Conservation (phyloP, 2,888 invertebrate species). For the Acanthosepion esculentum region DNA sequence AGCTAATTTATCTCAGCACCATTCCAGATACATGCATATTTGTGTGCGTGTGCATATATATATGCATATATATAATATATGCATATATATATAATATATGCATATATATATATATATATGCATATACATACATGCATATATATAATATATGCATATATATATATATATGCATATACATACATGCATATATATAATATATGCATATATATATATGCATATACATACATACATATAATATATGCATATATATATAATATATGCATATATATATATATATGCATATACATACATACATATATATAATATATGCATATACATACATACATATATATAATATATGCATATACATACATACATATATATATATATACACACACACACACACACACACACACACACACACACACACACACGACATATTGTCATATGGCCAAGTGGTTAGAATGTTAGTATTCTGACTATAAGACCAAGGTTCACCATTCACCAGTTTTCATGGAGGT, state of each 20-base stretch:
- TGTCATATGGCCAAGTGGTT: too few relatives aligned
- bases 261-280: not conserved
- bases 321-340: too few relatives aligned
- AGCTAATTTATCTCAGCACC: not conserved
- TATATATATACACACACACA: too few relatives aligned
- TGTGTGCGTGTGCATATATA: not conserved
- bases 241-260: not conserved
- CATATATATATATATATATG: too few relatives aligned
- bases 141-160: not conserved
- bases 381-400: too few relatives aligned
- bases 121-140: not conserved
- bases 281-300: not conserved
- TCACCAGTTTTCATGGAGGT: too few relatives aligned
- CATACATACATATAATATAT: too few relatives aligned
- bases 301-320: too few relatives aligned
- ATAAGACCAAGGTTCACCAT: too few relatives aligned
- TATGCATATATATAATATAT: not conserved
- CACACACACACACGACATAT: too few relatives aligned
- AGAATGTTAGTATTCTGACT: too few relatives aligned
- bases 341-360: too few relatives aligned
- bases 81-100: not conserved
- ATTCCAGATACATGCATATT: not conserved
- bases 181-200: not conserved
- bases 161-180: not conserved
- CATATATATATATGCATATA: not conserved